Base-by-base conservation (phyloP, 2,797 vertebrate species). In the Halcyon badia region DNA sequence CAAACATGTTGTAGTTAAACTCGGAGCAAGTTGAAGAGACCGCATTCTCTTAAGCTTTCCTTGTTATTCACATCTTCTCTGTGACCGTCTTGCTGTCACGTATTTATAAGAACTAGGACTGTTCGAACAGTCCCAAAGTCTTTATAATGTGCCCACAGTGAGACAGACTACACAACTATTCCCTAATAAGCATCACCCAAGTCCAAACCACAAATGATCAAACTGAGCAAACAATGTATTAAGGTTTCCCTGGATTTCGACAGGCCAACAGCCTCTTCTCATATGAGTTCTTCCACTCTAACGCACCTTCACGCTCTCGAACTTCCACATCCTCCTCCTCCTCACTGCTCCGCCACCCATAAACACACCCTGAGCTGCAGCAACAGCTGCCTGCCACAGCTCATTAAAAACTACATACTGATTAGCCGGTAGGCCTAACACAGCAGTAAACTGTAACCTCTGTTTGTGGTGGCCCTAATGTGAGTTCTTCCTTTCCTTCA, bases 101-200 rank as follows among this genome's bases (percentile, higher is more conserved):
- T 6, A 37, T 16, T 60, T 51, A 1, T 7, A 18, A 30, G 24
- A 60, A 51, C 14, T 21, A 7, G 13, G 37, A 44, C 41, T 30
- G 7, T 3, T 19, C 52, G 24, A 65, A 26, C 16, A 72, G 19
- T 1, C 31, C 20, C 37, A 39, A 39, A 39, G 11, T 39, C 37
- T 39, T 39, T 39, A 39, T 7, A 57, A 33, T 0, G 0, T 20
- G 6, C 5, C 11, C 1, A 0, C 18, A 22, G 6, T 16, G 26
- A 65, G 7, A 46, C 0, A 56, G 21, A 12, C 24, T 49, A 35
- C 0, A 11, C 12, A 42, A 19, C 8, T 35, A 41, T 56, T 76
- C 14, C 48, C 39, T 25, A 39, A 1, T 4, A 75, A 31, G 9
- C 6, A 76, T 10, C 25, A 69, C 8, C 3, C 33, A 35, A 60